Base-by-base conservation (phyloP, 2,113 vertebrate genomes). In the Telmatochromis brichardi region DNA sequence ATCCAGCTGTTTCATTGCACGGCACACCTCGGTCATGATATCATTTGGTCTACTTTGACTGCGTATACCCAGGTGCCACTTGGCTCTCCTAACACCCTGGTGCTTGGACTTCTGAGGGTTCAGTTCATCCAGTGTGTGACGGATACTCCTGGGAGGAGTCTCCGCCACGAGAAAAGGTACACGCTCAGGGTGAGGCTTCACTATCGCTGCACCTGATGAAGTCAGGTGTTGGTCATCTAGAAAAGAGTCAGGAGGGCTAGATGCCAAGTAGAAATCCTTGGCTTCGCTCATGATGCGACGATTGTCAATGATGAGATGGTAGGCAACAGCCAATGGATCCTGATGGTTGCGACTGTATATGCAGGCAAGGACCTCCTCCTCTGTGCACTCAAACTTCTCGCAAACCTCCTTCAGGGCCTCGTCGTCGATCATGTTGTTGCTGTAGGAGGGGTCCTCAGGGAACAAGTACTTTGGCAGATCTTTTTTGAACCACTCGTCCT, bases 221-320 rank as follows among this genome's bases (percentile, higher is more conserved):
- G 96, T 95, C 37, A 97, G 92, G 92, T 97, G 98, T 92, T 98
- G 97, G 92, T 99, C 99, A 11, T 99, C 98, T 9, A 99, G 97
- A 87, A 99, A 99, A 40, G 97, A 97, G 96, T 99, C 98, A 0
- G 98, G 98, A 0, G 99, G 98, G 91, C 98, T 99, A 51, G 98
- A 98, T 2, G 99, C 99, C 96, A 99, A 92, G 93, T 99, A 99
- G 93, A 99, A 99, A 90, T 99, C 99, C 96, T 99, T 99, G 86
- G 99, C 99, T 94, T 99, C 98, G 0, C 96, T 98, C 99, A 99
- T 99, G 96, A 99, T 99, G 94, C 98, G 98, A 11, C 98, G 98
- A 81, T 99, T 99, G 96, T 99, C 99, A 90, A 99, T 99, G 91
- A 99, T 99, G 82, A 99, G 98, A 89, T 99, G 99, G 94, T 99